These are phyloP conservation scores for Thymelicus acteon DNA, from an alignment of 2,888 invertebrate species.

Conservation along the genomic window DNA sequence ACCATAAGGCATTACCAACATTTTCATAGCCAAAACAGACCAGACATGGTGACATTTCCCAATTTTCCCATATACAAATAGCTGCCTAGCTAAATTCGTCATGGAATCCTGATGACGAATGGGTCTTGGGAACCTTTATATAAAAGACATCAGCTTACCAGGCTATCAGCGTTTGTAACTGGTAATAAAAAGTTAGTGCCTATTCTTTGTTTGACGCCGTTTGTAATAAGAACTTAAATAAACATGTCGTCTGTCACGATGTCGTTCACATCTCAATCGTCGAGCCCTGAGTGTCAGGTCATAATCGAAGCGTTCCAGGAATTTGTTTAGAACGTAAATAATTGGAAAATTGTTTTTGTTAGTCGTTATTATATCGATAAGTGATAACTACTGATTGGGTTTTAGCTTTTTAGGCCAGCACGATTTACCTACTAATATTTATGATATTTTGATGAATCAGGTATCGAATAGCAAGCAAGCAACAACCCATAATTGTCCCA, in stretches of 20 bases:
- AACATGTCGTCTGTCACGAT: slow-evolving; percentile 5
- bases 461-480: background rate
- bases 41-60: too few relatives aligned
- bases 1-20: too few relatives aligned
- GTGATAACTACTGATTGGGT: background rate
- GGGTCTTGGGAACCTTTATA: background rate
- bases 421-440: background rate
- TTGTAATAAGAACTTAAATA: slow-evolving; percentile 22
- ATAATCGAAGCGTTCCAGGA: slow-evolving; percentile 1
- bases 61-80: too few relatives aligned
- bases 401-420: background rate
- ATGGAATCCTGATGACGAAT: too few relatives aligned
- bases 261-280: slow-evolving; percentile 12
- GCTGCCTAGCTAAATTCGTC: too few relatives aligned
- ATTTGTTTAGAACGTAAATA: slow-evolving; percentile 14
- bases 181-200: slow-evolving; percentile 15
- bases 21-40: too few relatives aligned
- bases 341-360: slow-evolving; percentile 2
- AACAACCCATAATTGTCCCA: too few relatives aligned
- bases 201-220: slow-evolving; percentile 20
- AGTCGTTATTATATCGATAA: background rate
- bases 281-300: background rate
- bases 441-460: background rate
- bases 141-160: background rate
- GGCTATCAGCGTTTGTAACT: background rate